phyloP scores from a whole-genome alignment of 1,140 invertebrate genomes.

The Trissolcus basalis region DNA sequence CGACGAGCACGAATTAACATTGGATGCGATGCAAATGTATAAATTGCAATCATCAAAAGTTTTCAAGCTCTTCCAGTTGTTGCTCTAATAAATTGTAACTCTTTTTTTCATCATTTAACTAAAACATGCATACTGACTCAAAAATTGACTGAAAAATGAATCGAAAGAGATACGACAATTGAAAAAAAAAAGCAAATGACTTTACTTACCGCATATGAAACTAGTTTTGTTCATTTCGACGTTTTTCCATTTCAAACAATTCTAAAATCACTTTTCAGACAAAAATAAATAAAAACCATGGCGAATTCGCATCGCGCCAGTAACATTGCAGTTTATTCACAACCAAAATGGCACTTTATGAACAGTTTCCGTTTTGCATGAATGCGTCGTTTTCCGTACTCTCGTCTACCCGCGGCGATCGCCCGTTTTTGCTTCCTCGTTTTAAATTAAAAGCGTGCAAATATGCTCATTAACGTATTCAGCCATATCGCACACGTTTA shows the following conservation, averaged over 20 bases:
- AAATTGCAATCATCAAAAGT: no score
- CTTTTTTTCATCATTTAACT: no score
- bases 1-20: slow-evolving; percentile 19
- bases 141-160: no score
- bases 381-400: slow-evolving; percentile 10
- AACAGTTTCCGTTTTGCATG: slow-evolving; percentile 8
- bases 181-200: no score
- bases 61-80: no score
- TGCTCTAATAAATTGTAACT: no score
- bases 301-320: slow-evolving; percentile 8
- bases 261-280: background rate
- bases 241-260: no score
- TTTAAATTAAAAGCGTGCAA: background rate
- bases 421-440: slow-evolving; percentile 1
- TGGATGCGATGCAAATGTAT: slow-evolving; percentile 19
- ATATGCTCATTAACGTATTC: slow-evolving; percentile 23
- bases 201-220: no score
- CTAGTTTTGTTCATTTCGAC: no score
- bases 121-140: no score
- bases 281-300: slow-evolving; percentile 14
- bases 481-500: background rate
- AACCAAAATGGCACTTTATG: slow-evolving; percentile 14
- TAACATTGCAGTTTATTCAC: slow-evolving; percentile 29
- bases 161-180: no score
- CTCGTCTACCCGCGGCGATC: background rate